Conservation (phyloP, 2,113 vertebrate genomes). For the Xenus cinereus region DNA sequence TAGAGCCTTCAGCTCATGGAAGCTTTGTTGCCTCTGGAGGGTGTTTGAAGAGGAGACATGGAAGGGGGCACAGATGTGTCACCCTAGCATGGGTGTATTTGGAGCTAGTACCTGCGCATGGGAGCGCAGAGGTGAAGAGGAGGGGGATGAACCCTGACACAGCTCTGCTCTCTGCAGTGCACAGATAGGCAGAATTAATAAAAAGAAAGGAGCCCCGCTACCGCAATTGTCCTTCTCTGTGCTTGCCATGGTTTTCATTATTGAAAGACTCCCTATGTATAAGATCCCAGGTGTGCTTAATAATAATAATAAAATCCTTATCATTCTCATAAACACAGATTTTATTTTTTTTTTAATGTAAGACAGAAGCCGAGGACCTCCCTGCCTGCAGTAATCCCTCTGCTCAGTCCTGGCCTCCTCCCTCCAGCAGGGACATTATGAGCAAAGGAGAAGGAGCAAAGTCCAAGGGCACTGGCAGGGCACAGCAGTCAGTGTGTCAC, state of each 20-base stretch:
- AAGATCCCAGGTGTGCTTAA: background rate
- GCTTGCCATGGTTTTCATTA: background rate
- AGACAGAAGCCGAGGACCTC: background rate
- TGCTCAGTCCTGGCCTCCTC: background rate
- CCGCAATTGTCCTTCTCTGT: background rate
- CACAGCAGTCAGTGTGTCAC: background rate
- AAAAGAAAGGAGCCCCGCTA: background rate
- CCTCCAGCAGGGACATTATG: background rate
- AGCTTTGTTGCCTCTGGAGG: background rate
- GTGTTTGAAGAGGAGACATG: background rate
- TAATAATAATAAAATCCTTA: background rate
- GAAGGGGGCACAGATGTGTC: background rate
- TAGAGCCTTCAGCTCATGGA: background rate
- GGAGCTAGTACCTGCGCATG: accelerated
- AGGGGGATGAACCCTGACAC: accelerated
- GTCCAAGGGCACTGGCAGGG: background rate
- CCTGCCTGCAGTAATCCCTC: background rate
- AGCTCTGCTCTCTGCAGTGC: background rate
- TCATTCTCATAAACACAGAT: background rate
- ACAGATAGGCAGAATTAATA: background rate
- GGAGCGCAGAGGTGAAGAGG: background rate
- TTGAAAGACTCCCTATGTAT: background rate
- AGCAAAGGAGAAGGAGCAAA: background rate
- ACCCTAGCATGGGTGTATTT: accelerated
- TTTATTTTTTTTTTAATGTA: background rate